Base-by-base conservation (phyloP, 2,113 vertebrate species). In the Fregata magnificens region DNA sequence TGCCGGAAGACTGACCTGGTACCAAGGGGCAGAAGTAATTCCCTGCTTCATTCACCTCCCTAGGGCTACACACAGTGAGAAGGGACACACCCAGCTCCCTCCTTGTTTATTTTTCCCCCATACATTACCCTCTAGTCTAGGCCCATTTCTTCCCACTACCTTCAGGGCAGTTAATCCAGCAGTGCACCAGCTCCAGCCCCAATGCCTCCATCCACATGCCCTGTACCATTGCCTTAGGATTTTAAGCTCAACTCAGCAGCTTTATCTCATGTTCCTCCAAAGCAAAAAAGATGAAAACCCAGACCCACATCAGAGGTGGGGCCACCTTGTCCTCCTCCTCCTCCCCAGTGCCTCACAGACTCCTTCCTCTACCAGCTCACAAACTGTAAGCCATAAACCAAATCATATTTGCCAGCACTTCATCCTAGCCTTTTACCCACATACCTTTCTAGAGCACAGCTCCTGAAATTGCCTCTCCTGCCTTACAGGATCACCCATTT, bases 51-150 rank as follows among this genome's bases (percentile, higher is more conserved):
- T 91, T 58, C 50, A 50, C 7, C 22, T 82, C 56, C 21, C 22
- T 66, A 28, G 6, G 14, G 5, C 32, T 72, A 7, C 32, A 71
- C 3, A 38, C 1, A 2, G 11, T 9, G 2, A 62, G 31, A 77
- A 50, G 3, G 4, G 11, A 31, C 11, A 31, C 11, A 36, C 5
- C 1, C 24, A 22, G 17, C 7, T 22, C 18, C 20, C 21, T 55
- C 1, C 0, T 22, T 49, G 2, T 40, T 72, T 18, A 21, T 15
- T 65, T 53, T 7, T 26, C 5, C 36, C 4, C 17, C 7, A 10
- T 0, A 0, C 26, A 66, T 53, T 29, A 45, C 4, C 5, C 26
- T n/a, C 22, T 28, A 34, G 4, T 10, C 34, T 19, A 4, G 14
- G 28, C 6, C 16, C 38, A 4, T 20, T 82, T 61, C 21, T 42